Conservation (phyloP, 1,140 invertebrate genomes). For the Prorops nasuta region DNA sequence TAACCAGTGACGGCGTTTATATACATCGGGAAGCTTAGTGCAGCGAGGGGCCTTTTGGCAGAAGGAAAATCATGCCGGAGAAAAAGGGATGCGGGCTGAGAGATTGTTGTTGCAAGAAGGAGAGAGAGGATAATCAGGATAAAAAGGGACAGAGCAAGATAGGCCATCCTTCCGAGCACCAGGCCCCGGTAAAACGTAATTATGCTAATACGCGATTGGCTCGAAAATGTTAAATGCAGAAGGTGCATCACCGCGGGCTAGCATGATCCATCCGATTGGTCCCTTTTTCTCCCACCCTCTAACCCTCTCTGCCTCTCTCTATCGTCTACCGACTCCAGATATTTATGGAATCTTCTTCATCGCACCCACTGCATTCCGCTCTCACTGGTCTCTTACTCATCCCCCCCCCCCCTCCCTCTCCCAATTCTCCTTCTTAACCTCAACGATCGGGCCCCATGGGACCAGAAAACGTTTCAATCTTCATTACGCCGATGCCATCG, state of each 20-base stretch:
- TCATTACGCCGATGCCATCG: constrained; percentile 29
- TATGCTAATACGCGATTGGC: constrained; percentile 56
- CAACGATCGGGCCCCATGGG: constrained; percentile 9
- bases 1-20: constrained; percentile 30
- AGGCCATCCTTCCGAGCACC: constrained; percentile 28
- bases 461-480: constrained; percentile 36
- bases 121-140: not conserved
- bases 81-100: constrained; percentile 1
- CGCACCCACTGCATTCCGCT: constrained; percentile 31
- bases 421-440: no score
- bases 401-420: no score
- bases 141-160: constrained; percentile 9
- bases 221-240: constrained; percentile 47
- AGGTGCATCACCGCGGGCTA: constrained; percentile 44
- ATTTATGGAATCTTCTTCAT: constrained; percentile 44
- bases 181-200: constrained; percentile 45
- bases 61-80: not conserved
- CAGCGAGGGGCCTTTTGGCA: constrained; percentile 9
- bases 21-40: not conserved
- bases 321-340: constrained; percentile 19
- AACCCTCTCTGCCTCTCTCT: not conserved
- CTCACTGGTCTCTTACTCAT: constrained; percentile 18
- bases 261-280: constrained; percentile 29
- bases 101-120: not conserved
- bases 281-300: constrained; percentile 2